These are phyloP conservation scores for Drosophila ezoana DNA, from an alignment of 2,888 invertebrate species.

Conservation along the genomic window DNA sequence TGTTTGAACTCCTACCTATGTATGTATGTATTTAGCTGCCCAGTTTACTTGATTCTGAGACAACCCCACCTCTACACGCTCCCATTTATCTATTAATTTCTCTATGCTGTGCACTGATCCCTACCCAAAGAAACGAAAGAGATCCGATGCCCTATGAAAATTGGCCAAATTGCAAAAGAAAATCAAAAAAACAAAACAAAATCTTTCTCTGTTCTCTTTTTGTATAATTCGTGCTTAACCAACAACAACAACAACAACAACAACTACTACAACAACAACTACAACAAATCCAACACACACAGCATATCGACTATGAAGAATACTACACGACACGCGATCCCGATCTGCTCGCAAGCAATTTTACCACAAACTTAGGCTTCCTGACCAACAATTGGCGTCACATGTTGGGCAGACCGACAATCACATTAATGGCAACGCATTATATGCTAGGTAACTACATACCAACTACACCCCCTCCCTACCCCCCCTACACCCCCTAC, in stretches of 20 bases:
- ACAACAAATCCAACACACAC: slow-evolving; percentile 51
- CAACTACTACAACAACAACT: slow-evolving; percentile 14
- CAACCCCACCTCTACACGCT: background rate
- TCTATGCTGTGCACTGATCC: slow-evolving; percentile 39
- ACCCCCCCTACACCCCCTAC: background rate
- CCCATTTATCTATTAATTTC: slow-evolving; percentile 21
- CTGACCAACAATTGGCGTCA: slow-evolving; percentile 98
- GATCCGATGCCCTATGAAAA: slow-evolving; percentile 18
- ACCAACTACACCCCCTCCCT: slow-evolving; percentile 17
- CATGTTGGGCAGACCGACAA: slow-evolving; percentile 97
- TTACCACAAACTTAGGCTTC: slow-evolving; percentile 97
- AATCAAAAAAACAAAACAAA: slow-evolving; percentile 13
- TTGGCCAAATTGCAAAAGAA: slow-evolving; percentile 8
- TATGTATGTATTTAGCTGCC: slow-evolving; percentile 21
- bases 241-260: slow-evolving; percentile 39
- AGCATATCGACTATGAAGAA: slow-evolving; percentile 96
- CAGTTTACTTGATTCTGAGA: slow-evolving; percentile 13
- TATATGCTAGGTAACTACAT: slow-evolving; percentile 91
- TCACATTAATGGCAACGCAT: slow-evolving; percentile 94
- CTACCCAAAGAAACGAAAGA: slow-evolving; percentile 12
- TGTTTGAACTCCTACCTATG: background rate
- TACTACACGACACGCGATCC: slow-evolving; percentile 99
- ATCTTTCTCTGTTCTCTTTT: slow-evolving; percentile 45
- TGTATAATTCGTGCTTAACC: slow-evolving; percentile 48
- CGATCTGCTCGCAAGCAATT: slow-evolving; percentile 96